Evolutionary conservation across 2,797 vertebrate genomes (phyloP).

Genomic region (Todus mexicanus): DNA sequence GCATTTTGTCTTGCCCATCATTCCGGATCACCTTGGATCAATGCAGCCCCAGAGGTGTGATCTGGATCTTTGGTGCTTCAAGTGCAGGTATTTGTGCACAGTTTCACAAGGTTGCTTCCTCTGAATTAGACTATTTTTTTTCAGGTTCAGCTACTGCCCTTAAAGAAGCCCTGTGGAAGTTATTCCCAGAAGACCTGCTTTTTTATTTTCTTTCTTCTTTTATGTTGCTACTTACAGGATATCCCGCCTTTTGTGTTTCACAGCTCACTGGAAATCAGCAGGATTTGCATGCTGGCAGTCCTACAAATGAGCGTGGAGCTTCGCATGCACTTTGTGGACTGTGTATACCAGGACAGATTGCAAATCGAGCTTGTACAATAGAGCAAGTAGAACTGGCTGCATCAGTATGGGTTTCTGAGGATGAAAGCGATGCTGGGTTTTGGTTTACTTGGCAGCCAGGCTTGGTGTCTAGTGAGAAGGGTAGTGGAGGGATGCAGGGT

Average conservation of each 20-base stretch:
- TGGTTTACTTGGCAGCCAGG: background rate
- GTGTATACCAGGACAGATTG: background rate
- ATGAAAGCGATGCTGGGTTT: background rate
- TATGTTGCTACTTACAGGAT: conserved; percentile 13
- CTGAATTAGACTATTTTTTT: background rate
- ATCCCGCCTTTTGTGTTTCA: conserved; percentile 50
- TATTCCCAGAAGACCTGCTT: background rate
- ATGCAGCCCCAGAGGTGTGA: background rate
- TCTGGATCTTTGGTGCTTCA: background rate
- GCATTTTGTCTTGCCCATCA: background rate
- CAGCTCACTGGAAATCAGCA: background rate
- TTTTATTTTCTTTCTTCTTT: background rate
- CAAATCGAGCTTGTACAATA: conserved; percentile 3
- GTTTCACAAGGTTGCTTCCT: background rate
- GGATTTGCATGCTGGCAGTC: conserved; percentile 33
- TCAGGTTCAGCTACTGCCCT: background rate
- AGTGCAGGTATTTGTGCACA: background rate
- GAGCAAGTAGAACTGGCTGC: conserved; percentile 52
- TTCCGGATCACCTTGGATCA: background rate
- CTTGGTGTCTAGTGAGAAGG: background rate
- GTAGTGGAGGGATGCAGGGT: background rate
- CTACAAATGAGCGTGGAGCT: background rate
- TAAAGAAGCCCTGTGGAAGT: background rate
- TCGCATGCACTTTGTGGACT: background rate
- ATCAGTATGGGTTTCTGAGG: background rate